These are phyloP conservation scores for Euleptes europaea DNA, from an alignment of 2,113 vertebrate species.

Conservation along the genomic window DNA sequence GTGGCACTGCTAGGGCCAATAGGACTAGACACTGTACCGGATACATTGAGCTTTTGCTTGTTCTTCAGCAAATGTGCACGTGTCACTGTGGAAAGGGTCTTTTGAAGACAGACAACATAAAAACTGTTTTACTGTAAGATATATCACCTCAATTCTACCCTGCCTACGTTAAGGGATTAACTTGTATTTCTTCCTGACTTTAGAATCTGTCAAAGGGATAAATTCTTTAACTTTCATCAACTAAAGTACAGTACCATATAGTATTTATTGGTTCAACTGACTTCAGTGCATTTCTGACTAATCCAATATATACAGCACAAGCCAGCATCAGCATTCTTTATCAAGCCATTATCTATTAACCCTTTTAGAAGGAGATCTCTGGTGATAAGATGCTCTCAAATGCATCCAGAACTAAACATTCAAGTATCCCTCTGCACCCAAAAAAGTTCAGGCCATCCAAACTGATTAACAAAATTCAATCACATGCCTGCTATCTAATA, in stretches of 20 bases:
- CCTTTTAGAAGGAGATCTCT: too few relatives aligned
- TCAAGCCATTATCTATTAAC: too few relatives aligned
- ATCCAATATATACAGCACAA: not conserved
- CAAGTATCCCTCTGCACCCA: accelerated
- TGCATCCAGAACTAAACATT: not conserved
- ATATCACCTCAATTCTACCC: not conserved
- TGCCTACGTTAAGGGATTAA: not conserved
- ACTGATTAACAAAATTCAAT: not conserved
- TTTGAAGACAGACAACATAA: not conserved
- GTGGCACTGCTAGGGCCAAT: not conserved
- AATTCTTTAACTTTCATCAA: not conserved
- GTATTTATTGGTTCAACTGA: not conserved
- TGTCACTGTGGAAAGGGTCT: not conserved
- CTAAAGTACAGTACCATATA: not conserved
- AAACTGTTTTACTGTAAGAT: not conserved
- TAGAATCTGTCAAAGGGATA: not conserved
- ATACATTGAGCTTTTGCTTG: not conserved
- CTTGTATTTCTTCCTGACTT: not conserved
- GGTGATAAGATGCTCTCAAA: not conserved
- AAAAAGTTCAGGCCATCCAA: not conserved
- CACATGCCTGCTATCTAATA: not conserved
- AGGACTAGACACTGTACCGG: not conserved
- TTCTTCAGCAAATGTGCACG: not conserved
- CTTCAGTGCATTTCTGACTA: not conserved
- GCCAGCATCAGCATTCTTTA: too few relatives aligned